These are phyloP conservation scores for Lasius fuliginosus DNA, from an alignment of 2,888 invertebrate genomes.

Conservation along the genomic window DNA sequence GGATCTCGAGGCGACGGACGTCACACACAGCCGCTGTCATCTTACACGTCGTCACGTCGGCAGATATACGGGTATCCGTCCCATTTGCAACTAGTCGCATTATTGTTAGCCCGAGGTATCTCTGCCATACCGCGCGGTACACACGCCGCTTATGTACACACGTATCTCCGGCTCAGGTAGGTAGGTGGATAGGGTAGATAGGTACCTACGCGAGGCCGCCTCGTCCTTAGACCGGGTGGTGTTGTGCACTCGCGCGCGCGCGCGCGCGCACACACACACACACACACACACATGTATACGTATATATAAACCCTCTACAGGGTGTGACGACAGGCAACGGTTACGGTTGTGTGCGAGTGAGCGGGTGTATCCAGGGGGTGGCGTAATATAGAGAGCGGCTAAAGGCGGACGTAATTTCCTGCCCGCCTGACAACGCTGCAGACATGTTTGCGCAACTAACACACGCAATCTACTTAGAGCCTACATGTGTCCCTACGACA, in stretches of 20 bases:
- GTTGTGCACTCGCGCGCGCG: slow-evolving; percentile 31
- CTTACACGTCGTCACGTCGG: slow-evolving; percentile 74
- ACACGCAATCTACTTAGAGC: slow-evolving; percentile 83
- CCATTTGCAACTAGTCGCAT: slow-evolving; percentile 77
- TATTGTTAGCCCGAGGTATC: slow-evolving; percentile 75
- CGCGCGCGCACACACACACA: neutral
- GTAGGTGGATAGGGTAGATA: slow-evolving; percentile 60
- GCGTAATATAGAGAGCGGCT: slow-evolving; percentile 85
- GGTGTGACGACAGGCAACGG: slow-evolving; percentile 13
- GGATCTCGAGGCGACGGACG: slow-evolving; percentile 34
- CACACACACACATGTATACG: slow-evolving; percentile 21
- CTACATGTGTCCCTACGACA: slow-evolving; percentile 81
- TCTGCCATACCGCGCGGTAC: slow-evolving; percentile 68
- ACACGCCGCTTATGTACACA: slow-evolving; percentile 70
- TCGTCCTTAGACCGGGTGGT: slow-evolving; percentile 67
- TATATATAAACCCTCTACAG: neutral
- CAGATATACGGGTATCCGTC: slow-evolving; percentile 75
- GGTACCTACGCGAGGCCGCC: slow-evolving; percentile 58
- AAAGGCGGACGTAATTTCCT: slow-evolving; percentile 86
- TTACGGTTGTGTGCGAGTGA: slow-evolving; percentile 33
- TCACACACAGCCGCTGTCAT: slow-evolving; percentile 59
- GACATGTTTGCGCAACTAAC: slow-evolving; percentile 85
- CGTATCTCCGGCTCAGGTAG: slow-evolving; percentile 73
- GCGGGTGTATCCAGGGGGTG: slow-evolving; percentile 72
- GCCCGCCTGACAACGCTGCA: slow-evolving; percentile 84